phyloP scores from a whole-genome alignment of 2,113 vertebrate species.

The Gavia stellata region DNA sequence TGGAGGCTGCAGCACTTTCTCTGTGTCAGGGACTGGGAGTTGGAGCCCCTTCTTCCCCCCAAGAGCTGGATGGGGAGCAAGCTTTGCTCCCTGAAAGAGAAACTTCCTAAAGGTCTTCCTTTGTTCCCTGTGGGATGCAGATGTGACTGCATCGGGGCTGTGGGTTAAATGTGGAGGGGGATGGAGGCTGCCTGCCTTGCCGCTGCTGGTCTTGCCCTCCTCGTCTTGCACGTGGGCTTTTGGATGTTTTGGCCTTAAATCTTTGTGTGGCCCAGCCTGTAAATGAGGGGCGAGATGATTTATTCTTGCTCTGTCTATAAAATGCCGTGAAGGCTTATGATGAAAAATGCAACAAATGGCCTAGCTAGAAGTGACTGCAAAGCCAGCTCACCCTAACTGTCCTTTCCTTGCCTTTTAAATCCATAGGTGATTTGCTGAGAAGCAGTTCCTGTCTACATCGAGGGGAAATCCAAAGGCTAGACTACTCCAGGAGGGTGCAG shows the following conservation, averaged over 20 bases:
- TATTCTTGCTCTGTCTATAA: not conserved
- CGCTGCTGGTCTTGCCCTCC: not conserved
- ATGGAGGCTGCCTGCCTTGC: not conserved
- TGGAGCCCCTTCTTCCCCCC: not conserved
- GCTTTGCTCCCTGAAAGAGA: not conserved
- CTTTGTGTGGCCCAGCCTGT: not conserved
- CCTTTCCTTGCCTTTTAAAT: not conserved
- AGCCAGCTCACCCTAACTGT: not conserved
- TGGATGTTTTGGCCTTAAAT: not conserved
- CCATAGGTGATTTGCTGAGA: not conserved
- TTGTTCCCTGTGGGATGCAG: not conserved
- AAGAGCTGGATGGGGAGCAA: not conserved
- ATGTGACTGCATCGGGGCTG: not conserved
- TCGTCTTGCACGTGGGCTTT: fast-evolving
- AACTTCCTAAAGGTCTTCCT: not conserved
- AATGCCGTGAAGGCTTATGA: not conserved
- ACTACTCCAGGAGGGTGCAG: not conserved
- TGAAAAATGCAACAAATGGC: not conserved
- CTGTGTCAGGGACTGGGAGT: not conserved
- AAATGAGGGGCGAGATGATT: not conserved
- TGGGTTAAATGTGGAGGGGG: not conserved
- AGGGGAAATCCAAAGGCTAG: not conserved
- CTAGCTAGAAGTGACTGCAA: not conserved
- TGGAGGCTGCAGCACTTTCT: not conserved
- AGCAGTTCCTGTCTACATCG: not conserved